phyloP scores from a whole-genome alignment of 2,113 vertebrate species.

The Geococcyx californianus region DNA sequence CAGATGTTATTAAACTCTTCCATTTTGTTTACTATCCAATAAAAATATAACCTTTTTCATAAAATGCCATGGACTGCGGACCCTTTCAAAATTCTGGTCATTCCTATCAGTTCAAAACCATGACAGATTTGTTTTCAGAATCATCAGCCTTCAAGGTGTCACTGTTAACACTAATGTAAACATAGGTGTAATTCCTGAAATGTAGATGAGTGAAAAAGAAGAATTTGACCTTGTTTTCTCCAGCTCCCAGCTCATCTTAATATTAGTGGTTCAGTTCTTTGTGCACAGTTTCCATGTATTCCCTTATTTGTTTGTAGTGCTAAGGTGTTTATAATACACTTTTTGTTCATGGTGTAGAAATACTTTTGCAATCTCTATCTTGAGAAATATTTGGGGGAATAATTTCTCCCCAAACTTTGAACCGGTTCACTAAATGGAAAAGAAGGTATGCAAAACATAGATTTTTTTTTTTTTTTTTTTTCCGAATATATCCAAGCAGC shows the following conservation, averaged over 20 bases:
- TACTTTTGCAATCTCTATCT: neutral
- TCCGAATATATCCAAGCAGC: neutral
- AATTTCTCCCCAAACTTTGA: neutral
- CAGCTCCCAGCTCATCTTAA: neutral
- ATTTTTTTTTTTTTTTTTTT: neutral
- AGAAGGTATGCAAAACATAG: neutral
- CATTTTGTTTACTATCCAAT: neutral
- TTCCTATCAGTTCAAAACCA: neutral
- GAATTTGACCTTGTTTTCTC: neutral
- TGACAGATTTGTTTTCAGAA: neutral
- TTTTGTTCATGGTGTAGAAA: neutral
- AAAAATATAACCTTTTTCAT: neutral
- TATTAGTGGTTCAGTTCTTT: neutral
- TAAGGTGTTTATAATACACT: neutral
- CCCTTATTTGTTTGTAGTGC: neutral
- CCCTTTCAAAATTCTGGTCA: neutral
- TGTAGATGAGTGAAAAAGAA: neutral
- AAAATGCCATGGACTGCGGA: neutral
- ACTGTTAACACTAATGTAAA: neutral
- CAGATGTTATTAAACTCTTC: slow-evolving; percentile 1
- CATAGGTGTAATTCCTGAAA: neutral
- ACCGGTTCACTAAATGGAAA: neutral
- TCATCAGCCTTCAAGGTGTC: neutral
- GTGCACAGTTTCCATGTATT: neutral
- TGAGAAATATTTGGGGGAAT: neutral